Evolutionary conservation across 2,113 vertebrate species (phyloP).

Genomic region (Merops nubicus): DNA sequence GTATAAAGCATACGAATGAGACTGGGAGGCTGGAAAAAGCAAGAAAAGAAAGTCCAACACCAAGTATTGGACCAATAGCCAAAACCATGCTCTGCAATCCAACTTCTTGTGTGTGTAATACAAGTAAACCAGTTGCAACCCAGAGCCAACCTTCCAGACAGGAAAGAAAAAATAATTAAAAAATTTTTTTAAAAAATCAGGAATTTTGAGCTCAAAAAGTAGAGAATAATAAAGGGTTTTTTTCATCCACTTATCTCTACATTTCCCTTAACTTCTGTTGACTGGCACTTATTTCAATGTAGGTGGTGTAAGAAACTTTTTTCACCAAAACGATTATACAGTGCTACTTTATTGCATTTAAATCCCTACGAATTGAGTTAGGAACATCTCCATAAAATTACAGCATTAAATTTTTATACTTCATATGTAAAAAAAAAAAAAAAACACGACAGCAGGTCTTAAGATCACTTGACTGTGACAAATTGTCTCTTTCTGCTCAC

Average conservation of each 20-base stretch:
- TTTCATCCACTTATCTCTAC: neutral
- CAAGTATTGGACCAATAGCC: too few species aligned
- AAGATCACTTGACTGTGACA: constrained; percentile 58
- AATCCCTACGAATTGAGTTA: constrained; percentile 25
- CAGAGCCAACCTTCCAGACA: neutral
- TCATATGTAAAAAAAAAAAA: neutral
- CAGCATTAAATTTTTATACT: constrained; percentile 38
- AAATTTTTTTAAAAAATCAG: too few species aligned
- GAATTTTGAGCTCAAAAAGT: neutral
- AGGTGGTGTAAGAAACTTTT: neutral
- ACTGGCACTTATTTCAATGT: neutral
- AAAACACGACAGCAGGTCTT: constrained; percentile 40
- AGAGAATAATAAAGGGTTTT: neutral
- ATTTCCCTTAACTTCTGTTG: neutral
- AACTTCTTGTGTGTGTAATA: neutral
- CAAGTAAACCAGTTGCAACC: neutral
- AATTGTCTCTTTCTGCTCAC: constrained; percentile 46
- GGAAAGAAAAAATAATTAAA: fast-evolving
- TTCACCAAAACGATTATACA: neutral
- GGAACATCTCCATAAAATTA: constrained; percentile 53
- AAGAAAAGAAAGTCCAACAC: neutral
- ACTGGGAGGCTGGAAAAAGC: neutral
- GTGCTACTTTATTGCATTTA: neutral
- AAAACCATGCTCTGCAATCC: neutral
- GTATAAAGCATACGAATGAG: neutral